Evolutionary conservation across 2,888 invertebrate genomes (phyloP), one percentile per base, ranked within the genome.

Genomic region (Carcina quercana): DNA sequence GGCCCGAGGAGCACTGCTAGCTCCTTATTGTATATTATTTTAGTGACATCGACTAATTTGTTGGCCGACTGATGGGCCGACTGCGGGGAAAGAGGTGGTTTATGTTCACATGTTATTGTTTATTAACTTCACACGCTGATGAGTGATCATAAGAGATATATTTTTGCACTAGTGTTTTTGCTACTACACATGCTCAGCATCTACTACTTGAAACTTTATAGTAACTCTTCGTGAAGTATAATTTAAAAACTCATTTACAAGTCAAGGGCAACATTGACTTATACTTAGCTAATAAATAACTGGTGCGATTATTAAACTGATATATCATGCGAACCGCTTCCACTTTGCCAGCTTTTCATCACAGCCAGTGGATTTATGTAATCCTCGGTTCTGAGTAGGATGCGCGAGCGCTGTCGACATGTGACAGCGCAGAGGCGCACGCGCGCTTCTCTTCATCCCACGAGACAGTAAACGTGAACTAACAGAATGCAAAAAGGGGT

Each of bases 41-140:
- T 78, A 79, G 76, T 82, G 83, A 83, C 83, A 82, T 66, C 75
- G 72, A 83, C 74, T 83, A 83, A 83, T 83, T 74, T 68, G 75
- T 72, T 82, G 70, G 79, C 55, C 75, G 80, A 83, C 68, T 80
- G 82, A 82, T 75, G 80, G 70, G 70, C 72, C 66, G 58, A 70
- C 62, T 63, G 67, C 60, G 63, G 71, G 64, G 66, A 71, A 68
- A 69, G 70, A 71, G 66, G 67, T 69, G 67, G 71, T 74, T 76
- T 69, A 69, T 69, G 67, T 66, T 65, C 51, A 42, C 57, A 56
- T 59, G 59, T 59, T 68, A 55, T 54, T 60, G 63, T 68, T 62
- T 68, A 71, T 70, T n/a, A n/a, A n/a, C n/a, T n/a, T n/a, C n/a
- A n/a, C n/a, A n/a, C n/a, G n/a, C n/a, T n/a, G n/a, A n/a, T n/a